A percentile compares a stretch with the other conserved stretches of the same genome.
phyloP scores from a whole-genome alignment of 2,888 invertebrate species.

The Cheilosia vulpina region DNA sequence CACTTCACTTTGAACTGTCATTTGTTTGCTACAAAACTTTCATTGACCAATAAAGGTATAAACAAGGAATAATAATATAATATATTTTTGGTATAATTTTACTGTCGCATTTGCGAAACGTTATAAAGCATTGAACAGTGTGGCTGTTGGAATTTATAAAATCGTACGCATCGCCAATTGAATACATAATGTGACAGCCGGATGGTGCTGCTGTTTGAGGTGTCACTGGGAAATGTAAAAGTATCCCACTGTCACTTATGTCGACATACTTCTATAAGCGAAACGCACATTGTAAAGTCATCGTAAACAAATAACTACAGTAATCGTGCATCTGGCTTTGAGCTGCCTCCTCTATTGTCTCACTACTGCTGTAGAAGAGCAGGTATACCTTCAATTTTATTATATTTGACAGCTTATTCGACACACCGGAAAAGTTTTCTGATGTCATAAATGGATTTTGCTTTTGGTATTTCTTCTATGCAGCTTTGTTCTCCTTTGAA shows the following conservation, averaged over 20 bases:
- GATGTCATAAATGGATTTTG: conserved; percentile 6
- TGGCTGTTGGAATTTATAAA: conserved; percentile 23
- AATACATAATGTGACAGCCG: conserved; percentile 33
- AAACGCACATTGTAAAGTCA: not conserved
- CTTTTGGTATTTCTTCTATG: not conserved
- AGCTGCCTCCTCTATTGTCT: not conserved
- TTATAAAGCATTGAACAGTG: conserved; percentile 11
- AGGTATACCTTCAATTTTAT: conserved; percentile 3
- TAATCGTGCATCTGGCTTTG: not conserved
- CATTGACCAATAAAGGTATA: not conserved
- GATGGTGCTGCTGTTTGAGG: not conserved
- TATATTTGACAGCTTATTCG: not conserved
- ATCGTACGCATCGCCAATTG: conserved; percentile 36
- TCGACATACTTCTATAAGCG: conserved; percentile 3
- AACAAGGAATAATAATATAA: too few relatives aligned
- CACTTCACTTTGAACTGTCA: conserved; percentile 5
- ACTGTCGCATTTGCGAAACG: conserved; percentile 8
- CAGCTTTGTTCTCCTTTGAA: not conserved
- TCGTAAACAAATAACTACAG: not conserved
- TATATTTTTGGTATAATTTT: not conserved
- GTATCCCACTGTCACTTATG: conserved; percentile 12
- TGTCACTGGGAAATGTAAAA: conserved; percentile 9
- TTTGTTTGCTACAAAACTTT: conserved; percentile 12
- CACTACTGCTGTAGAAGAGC: not conserved
- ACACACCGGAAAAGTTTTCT: conserved; percentile 10